Conservation (phyloP, 2,888 invertebrate species). For the Ramazzottius varieornatus region DNA sequence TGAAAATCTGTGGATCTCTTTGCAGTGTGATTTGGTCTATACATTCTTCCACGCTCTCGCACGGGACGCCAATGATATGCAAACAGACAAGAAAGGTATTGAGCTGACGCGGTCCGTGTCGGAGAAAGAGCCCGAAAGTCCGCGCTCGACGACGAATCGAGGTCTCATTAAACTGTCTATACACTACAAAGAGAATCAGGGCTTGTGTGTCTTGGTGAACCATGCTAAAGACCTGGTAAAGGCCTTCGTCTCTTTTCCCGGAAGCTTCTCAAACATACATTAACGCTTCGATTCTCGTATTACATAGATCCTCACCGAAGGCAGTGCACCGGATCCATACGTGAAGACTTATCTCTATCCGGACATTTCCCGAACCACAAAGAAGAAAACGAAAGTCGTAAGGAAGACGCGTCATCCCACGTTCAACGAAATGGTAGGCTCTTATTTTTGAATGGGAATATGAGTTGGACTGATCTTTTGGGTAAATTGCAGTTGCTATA, state of each 20-base stretch:
- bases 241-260: not conserved
- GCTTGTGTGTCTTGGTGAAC: conserved; percentile 53
- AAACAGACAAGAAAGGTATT: not conserved
- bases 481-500: conserved; percentile 44
- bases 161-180: conserved; percentile 53
- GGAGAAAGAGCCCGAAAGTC: not conserved
- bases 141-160: conserved; percentile 18
- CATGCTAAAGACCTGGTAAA: conserved; percentile 57
- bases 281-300: not conserved
- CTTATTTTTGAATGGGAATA: not conserved
- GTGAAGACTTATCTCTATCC: conserved; percentile 52
- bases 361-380: conserved; percentile 66
- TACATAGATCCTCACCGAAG: not conserved
- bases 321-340: conserved; percentile 25
- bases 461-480: not conserved
- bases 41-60: conserved; percentile 92
- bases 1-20: conserved; percentile 22
- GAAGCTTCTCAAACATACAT: not conserved
- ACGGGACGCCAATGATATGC: conserved; percentile 57
- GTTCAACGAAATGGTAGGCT: conserved; percentile 79
- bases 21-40: conserved; percentile 54
- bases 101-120: not conserved
- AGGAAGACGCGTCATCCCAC: conserved; percentile 77
- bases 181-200: conserved; percentile 39
- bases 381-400: conserved; percentile 78